Conservation (phyloP, 2,113 vertebrate species). For the Mustelus asterias region DNA sequence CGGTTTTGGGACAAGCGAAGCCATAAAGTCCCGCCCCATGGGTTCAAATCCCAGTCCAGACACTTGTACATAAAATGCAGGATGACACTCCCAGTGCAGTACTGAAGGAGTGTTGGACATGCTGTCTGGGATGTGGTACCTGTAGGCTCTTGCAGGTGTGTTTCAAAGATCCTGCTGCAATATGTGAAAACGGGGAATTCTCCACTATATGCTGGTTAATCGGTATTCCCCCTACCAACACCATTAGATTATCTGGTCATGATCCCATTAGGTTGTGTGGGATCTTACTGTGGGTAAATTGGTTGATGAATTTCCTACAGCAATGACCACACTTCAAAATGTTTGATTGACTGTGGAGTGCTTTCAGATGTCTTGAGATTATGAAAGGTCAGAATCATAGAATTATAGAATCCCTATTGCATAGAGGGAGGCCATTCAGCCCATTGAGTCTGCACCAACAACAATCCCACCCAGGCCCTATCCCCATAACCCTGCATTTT, state of each 20-base stretch:
- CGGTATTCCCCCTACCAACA: background rate
- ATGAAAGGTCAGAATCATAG: background rate
- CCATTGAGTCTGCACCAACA: too few relatives aligned
- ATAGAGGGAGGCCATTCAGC: too few relatives aligned
- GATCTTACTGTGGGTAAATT: background rate
- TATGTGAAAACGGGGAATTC: background rate
- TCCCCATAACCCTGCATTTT: too few relatives aligned
- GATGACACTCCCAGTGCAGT: background rate
- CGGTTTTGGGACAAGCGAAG: too few relatives aligned
- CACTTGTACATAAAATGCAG: background rate
- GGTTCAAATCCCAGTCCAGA: background rate
- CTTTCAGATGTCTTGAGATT: background rate
- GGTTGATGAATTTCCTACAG: background rate
- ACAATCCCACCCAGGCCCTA: too few relatives aligned
- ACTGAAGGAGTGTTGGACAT: background rate
- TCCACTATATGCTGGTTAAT: too few relatives aligned
- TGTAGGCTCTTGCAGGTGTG: too few relatives aligned
- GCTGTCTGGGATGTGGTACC: too few relatives aligned
- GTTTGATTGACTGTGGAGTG: background rate
- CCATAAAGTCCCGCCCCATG: too few relatives aligned
- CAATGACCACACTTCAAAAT: background rate
- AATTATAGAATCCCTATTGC: too few relatives aligned
- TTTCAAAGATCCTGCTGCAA: background rate
- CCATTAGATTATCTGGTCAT: background rate
- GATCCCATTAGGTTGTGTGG: background rate